Base-by-base conservation (phyloP, 1,140 invertebrate genomes). In the Lamellibrachia luymesi region DNA sequence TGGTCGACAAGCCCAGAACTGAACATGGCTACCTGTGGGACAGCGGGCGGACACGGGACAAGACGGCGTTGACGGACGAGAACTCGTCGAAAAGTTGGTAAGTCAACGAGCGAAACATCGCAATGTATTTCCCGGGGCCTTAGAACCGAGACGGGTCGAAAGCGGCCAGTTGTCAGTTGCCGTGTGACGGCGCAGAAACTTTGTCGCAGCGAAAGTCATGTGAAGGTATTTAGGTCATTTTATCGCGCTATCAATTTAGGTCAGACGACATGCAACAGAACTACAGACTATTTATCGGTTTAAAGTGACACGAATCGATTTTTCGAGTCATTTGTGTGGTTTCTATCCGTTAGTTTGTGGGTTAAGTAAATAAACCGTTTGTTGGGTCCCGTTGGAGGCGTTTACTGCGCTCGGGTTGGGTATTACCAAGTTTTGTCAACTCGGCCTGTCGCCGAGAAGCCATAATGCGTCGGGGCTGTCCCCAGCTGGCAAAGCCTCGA, bases 221-320 rank as follows among this genome's bases (percentile, higher is more conserved):
- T 80, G 64, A 80, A 80, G 64, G 64, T 80, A 80, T 80, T 80
- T 80, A 80, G 64, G 64, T 80, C 64, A 80, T 80, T 80, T 80
- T 80, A 80, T 80, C 64, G 64, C 64, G 64, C 64, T 80, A 80
- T 80, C 64, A 80, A 80, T 80, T 80, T 80, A 80, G 64, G 64
- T 80, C 64, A 80, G 64, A 22, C 6, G 64, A 80, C 64, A 80
- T 80, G 64, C 64, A 22, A 80, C 64, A 17, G 64, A 80, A 17
- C 64, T 80, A 80, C 64, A 80, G 64, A 38, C 64, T 80, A 80
- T 80, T 80, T 22, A 10, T 80, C 64, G 64, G 64, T 80, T 80
- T 80, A 80, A 80, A 80, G 64, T 80, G 64, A 80, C 64, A 80
- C 64, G 7, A 80, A 8, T 80, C 64, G 25, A 22, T 22, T 22